Base-by-base conservation (phyloP, 2,888 invertebrate genomes). In the Harmothoe impar region DNA sequence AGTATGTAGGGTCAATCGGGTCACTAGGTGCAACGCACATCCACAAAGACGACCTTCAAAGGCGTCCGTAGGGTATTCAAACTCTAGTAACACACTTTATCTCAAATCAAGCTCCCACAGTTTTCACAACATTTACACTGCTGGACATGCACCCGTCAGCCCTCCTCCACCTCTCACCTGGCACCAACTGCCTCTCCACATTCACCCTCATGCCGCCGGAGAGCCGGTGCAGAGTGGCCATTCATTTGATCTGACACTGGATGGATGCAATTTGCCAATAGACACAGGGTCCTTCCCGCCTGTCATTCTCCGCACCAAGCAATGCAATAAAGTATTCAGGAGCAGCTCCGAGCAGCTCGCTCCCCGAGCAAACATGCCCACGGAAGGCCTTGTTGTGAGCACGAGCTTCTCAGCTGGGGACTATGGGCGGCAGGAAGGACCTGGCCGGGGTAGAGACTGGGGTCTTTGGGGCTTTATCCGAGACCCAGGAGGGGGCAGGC, bases 201-300 rank as follows among this genome's bases (percentile, higher is more conserved):
- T 3, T 43, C 43, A 43, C 43, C 43, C 43, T 10, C 43, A 43
- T 43, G 43, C 43, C 10, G 43, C 5, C 10, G 29, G 25, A 72
- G 72, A 25, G 72, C n/a, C 72, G 25, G 29, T 29, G 17, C 62
- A 25, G 29, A 72, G 72, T 25, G 72, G 3, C 29, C 72, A 72
- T 72, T 72, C 72, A 72, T 72, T 72, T 72, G 29, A 72, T 72
- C 72, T 72, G 72, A 72, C 72, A 72, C 29, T 1, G 72, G 72
- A 72, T 72, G 72, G 72, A 72, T 72, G 72, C 72, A 72, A 72
- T 72, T 72, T 72, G 72, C 72, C 72, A 72, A 72, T 72, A 72
- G 72, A 72, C 72, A 72, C 72, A 29, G 72, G 72, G 72, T 29
- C 29, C 72, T 72, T 29, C 72, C 31, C 72, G 29, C 29, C 72